Base-by-base conservation (phyloP, 1,140 invertebrate genomes). In the Heliothis virescens region DNA sequence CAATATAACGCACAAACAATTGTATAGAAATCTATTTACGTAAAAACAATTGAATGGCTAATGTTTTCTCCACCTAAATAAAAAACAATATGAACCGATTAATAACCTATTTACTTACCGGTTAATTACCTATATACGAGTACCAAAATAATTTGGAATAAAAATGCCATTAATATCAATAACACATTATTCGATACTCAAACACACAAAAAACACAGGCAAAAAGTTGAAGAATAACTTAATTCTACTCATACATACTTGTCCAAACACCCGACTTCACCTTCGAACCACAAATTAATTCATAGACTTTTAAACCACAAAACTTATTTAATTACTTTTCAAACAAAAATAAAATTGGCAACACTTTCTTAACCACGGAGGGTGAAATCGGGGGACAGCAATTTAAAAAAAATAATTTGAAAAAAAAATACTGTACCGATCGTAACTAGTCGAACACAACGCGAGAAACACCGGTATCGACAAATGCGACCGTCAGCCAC, bases 401-500 rank as follows among this genome's bases (percentile, higher is more conserved):
- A n/a, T 15, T 52, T 52, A 53, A 76, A 26, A 26, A 50, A 13
- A 63, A 74, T 21, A 41, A 41, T 41, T 34, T 41, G 34, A 41
- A 26, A 47, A 48, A 4, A 11, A 2, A 48, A 60, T 75, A 63
- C 57, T 75, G 3, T 75, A 75, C 73, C 47, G 73, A 57, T 59
- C 55, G 72, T 57, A 74, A 74, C 53, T 63, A 63, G 62, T 62
- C 1, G 57, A 4, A 62, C 73, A 62, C 73, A 41, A 75, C 59
- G 11, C 73, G 73, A n/a, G 16, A 52, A 10, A 57, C 34, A 34
- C 21, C n/a, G 55, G 47, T 26, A 50, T 12, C 73, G 73, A 13
- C 1, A 29, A 50, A 62, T 41, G 72, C 73, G 73, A 47, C 73
- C 73, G 73, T 16, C 59, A n/a, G 41, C 18, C 21, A 5, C 59